Evolutionary conservation across 1,140 invertebrate genomes (phyloP).

Genomic region (Drosophila pseudoananassae): DNA sequence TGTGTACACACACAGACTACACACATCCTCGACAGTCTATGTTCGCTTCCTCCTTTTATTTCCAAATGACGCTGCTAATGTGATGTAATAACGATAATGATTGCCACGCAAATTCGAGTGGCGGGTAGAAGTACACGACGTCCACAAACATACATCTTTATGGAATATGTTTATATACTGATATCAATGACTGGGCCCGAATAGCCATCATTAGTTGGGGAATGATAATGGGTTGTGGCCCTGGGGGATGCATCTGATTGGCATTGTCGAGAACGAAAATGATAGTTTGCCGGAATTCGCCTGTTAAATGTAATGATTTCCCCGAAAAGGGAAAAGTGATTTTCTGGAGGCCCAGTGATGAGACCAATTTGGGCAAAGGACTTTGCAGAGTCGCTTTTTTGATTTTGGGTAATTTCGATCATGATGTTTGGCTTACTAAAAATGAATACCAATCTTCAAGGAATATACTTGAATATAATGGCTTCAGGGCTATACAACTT

Average conservation of each 20-base stretch:
- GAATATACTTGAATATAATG: too few relatives aligned
- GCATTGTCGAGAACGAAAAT: slow-evolving; percentile 42
- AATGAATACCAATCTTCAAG: background rate
- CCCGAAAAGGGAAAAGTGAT: slow-evolving; percentile 47
- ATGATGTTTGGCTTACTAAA: background rate
- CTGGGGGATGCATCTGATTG: slow-evolving; percentile 48
- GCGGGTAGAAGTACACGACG: slow-evolving; percentile 41
- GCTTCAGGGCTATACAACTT: background rate
- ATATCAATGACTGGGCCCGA: slow-evolving; percentile 29
- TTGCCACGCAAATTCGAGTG: slow-evolving; percentile 47
- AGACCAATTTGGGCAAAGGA: slow-evolving; percentile 8
- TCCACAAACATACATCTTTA: slow-evolving; percentile 1
- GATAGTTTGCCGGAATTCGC: slow-evolving; percentile 52
- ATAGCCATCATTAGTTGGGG: slow-evolving; percentile 43
- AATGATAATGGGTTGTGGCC: slow-evolving; percentile 35
- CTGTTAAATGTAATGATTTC: slow-evolving; percentile 62
- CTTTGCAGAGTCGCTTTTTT: slow-evolving; percentile 14
- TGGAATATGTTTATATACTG: slow-evolving; percentile 24
- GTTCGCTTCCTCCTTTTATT: slow-evolving; percentile 22
- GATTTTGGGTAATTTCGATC: background rate
- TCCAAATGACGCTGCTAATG: slow-evolving; percentile 64
- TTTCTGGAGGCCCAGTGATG: slow-evolving; percentile 14
- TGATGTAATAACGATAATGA: slow-evolving; percentile 76
- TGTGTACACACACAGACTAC: slow-evolving; percentile 7
- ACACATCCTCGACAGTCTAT: background rate